phyloP scores from a whole-genome alignment of 2,797 vertebrate genomes.

The Lindbergichthys nudifrons region DNA sequence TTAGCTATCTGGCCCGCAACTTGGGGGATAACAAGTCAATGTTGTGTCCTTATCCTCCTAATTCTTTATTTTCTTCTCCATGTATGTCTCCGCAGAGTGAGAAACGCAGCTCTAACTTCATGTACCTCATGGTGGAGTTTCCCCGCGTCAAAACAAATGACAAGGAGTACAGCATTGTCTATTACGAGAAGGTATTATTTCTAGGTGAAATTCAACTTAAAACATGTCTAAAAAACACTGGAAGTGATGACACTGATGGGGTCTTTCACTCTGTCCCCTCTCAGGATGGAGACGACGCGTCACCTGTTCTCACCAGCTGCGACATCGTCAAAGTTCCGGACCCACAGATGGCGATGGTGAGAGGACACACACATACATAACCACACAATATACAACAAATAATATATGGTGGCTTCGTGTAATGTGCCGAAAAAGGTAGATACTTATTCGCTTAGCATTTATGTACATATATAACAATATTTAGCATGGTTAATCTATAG shows the following conservation, averaged over 20 bases:
- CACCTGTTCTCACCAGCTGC: slow-evolving; percentile 90
- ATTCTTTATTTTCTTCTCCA: not conserved
- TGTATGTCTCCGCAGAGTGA: slow-evolving; percentile 88
- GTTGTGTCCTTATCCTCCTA: too few relatives aligned
- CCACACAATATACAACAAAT: not conserved
- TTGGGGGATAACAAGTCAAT: too few relatives aligned
- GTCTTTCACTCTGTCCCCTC: not conserved
- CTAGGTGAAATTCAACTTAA: not conserved
- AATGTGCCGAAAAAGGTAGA: not conserved
- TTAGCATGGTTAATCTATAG: not conserved
- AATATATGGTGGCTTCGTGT: too few relatives aligned
- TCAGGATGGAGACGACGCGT: slow-evolving; percentile 94
- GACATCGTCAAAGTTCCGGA: slow-evolving; percentile 98
- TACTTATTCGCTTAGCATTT: not conserved
- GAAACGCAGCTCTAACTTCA: slow-evolving; percentile 98
- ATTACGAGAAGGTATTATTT: slow-evolving; percentile 94
- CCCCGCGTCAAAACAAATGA: slow-evolving; percentile 94
- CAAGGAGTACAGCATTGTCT: slow-evolving; percentile 96
- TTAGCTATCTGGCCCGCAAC: too few relatives aligned
- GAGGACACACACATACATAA: slow-evolving; percentile 37
- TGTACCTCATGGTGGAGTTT: slow-evolving; percentile 99
- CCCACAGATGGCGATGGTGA: slow-evolving; percentile 98
- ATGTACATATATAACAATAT: not conserved
- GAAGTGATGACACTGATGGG: slow-evolving; percentile 3
- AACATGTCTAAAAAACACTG: not conserved